Evolutionary conservation across 1,140 invertebrate genomes (phyloP).

Genomic region (Ganaspis sp.): DNA sequence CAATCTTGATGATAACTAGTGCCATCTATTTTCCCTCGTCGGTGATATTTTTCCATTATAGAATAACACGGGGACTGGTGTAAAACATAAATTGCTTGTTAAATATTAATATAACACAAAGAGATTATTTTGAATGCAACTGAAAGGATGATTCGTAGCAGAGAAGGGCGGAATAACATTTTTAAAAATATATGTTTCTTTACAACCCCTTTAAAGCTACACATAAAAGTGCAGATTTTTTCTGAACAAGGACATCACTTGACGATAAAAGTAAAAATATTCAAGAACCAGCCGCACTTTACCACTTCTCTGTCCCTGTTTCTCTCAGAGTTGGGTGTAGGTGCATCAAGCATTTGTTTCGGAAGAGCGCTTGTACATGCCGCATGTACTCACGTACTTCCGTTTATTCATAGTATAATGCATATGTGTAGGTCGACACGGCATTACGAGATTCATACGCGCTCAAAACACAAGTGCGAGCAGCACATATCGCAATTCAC

Average conservation of each 20-base stretch:
- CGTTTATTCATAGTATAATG: slow-evolving; percentile 6
- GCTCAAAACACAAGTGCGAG: slow-evolving; percentile 1
- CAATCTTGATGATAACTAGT: too few relatives aligned
- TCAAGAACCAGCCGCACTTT: slow-evolving; percentile 28
- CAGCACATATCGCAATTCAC: slow-evolving; percentile 15
- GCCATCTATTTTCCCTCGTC: too few relatives aligned
- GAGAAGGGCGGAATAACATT: not conserved
- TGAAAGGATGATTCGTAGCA: not conserved
- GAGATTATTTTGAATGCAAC: not conserved
- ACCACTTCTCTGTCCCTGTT: slow-evolving; percentile 2
- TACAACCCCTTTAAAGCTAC: not conserved
- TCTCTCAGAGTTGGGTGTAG: not conserved
- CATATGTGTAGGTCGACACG: not conserved
- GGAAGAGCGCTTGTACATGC: slow-evolving; percentile 19
- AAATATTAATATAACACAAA: too few relatives aligned
- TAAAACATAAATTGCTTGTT: too few relatives aligned
- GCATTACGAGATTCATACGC: slow-evolving; percentile 13
- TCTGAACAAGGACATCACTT: slow-evolving; percentile 15
- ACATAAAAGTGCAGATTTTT: slow-evolving; percentile 5
- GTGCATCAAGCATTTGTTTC: slow-evolving; percentile 24
- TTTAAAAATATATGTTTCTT: not conserved
- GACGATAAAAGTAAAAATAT: slow-evolving; percentile 31
- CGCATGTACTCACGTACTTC: slow-evolving; percentile 27
- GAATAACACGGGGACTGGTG: too few relatives aligned
- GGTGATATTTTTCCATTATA: too few relatives aligned